A percentile compares a stretch with the other conserved stretches of the same genome.
Evolutionary conservation across 2,113 vertebrate species (phyloP).

Genomic region (Channa argus): DNA sequence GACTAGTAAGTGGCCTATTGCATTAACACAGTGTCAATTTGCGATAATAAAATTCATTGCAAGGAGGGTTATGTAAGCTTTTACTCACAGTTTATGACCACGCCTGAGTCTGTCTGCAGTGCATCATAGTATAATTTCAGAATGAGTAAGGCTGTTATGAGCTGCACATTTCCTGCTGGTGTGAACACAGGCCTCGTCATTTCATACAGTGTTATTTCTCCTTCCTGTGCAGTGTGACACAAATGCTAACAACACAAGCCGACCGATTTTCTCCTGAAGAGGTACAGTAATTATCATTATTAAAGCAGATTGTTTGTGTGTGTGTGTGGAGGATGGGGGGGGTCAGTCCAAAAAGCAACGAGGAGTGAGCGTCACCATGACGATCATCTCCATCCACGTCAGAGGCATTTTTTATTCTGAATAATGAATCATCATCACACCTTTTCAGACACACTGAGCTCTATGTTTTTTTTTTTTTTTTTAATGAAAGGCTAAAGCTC

Average conservation of each 20-base stretch:
- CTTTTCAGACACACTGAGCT: slow-evolving; percentile 8
- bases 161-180: not conserved
- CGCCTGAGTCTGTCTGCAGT: not conserved
- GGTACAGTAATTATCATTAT: slow-evolving; percentile 79
- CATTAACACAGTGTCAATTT: not conserved
- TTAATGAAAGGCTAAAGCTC: not conserved
- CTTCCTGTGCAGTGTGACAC: slow-evolving; percentile 85
- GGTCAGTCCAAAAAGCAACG: not conserved
- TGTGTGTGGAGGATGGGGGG: not conserved
- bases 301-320: slow-evolving; percentile 18
- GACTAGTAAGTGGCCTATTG: slow-evolving; percentile 88
- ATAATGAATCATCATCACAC: slow-evolving; percentile 40
- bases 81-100: slow-evolving; percentile 3
- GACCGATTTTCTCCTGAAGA: slow-evolving; percentile 94
- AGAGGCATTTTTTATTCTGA: slow-evolving; percentile 2
- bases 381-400: not conserved
- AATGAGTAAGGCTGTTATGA: not conserved
- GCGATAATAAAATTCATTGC: slow-evolving; percentile 2
- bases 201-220: not conserved
- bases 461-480: not conserved
- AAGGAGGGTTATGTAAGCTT: not conserved
- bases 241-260: slow-evolving; percentile 96
- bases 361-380: slow-evolving; percentile 39
- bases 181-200: not conserved
- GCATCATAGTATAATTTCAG: not conserved